Conservation (phyloP, 2,888 invertebrate genomes). For the Plebejus anna region DNA sequence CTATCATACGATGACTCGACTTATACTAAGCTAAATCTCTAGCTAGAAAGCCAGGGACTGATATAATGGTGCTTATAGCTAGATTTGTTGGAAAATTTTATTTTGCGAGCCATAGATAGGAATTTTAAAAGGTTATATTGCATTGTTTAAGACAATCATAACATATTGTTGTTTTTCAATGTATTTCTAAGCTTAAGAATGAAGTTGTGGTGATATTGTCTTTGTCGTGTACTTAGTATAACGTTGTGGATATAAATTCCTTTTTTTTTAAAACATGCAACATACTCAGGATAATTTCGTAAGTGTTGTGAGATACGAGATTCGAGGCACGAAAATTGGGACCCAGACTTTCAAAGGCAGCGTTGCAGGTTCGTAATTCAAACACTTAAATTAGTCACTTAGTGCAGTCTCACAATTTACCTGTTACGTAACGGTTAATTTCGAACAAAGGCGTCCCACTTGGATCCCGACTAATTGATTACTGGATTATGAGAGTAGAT, state of each 20-base stretch:
- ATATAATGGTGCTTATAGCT: background rate
- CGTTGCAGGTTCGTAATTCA: background rate
- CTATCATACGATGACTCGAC: slow-evolving; percentile 71
- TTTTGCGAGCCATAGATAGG: too few species aligned
- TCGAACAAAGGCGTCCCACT: slow-evolving; percentile 6
- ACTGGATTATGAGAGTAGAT: slow-evolving; percentile 12
- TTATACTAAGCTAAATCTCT: slow-evolving; percentile 67
- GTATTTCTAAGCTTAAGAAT: too few species aligned
- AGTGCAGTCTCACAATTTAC: slow-evolving; percentile 14
- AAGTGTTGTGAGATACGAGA: background rate
- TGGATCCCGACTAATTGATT: slow-evolving; percentile 13
- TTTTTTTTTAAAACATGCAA: too few species aligned
- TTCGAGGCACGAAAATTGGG: background rate
- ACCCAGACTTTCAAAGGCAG: background rate
- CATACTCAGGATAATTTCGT: background rate
- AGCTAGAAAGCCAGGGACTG: background rate
- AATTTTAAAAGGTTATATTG: too few species aligned
- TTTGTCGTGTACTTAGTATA: too few species aligned
- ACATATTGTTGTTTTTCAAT: too few species aligned
- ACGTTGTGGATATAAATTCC: too few species aligned
- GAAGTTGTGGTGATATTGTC: too few species aligned
- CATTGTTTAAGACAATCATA: too few species aligned
- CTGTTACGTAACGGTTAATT: slow-evolving; percentile 9
- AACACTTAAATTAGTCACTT: slow-evolving; percentile 20
- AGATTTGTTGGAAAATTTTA: background rate